These are phyloP conservation scores for Pantala flavescens DNA, from an alignment of 1,140 invertebrate genomes.

Conservation along the genomic window DNA sequence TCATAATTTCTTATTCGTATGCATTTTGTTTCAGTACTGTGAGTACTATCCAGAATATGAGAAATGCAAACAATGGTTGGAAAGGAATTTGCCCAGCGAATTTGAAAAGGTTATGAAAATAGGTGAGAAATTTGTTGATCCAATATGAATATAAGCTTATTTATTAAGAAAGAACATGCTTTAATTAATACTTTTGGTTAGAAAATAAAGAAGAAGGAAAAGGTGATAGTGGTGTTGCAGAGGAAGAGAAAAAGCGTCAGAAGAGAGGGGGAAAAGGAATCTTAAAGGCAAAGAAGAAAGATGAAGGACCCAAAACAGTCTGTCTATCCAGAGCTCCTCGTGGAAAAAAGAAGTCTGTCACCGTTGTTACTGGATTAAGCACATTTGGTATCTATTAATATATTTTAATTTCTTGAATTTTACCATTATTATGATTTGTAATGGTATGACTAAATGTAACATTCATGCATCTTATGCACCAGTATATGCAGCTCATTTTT, in stretches of 20 bases:
- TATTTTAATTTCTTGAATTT: slow-evolving; percentile 7
- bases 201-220: slow-evolving; percentile 38
- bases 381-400: slow-evolving; percentile 62
- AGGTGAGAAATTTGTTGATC: background rate
- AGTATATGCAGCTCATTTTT: slow-evolving; percentile 15
- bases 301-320: slow-evolving; percentile 65
- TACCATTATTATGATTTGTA: slow-evolving; percentile 16
- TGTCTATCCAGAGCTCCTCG: slow-evolving; percentile 80
- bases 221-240: slow-evolving; percentile 53
- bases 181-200: background rate
- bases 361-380: slow-evolving; percentile 74
- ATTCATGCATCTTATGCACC: slow-evolving; percentile 6
- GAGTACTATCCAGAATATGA: slow-evolving; percentile 97
- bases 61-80: slow-evolving; percentile 94
- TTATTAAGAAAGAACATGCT: background rate
- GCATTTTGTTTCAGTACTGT: slow-evolving; percentile 65
- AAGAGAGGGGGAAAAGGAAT: slow-evolving; percentile 82
- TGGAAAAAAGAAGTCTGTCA: slow-evolving; percentile 98
- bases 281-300: slow-evolving; percentile 79
- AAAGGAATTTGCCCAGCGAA: slow-evolving; percentile 84
- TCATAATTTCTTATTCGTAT: no score
- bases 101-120: slow-evolving; percentile 74
- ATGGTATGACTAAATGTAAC: slow-evolving; percentile 11
- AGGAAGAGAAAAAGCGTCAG: slow-evolving; percentile 89
- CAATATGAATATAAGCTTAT: background rate